Base-by-base conservation (phyloP, 1,140 invertebrate species). In the Epicauta chinensis region DNA sequence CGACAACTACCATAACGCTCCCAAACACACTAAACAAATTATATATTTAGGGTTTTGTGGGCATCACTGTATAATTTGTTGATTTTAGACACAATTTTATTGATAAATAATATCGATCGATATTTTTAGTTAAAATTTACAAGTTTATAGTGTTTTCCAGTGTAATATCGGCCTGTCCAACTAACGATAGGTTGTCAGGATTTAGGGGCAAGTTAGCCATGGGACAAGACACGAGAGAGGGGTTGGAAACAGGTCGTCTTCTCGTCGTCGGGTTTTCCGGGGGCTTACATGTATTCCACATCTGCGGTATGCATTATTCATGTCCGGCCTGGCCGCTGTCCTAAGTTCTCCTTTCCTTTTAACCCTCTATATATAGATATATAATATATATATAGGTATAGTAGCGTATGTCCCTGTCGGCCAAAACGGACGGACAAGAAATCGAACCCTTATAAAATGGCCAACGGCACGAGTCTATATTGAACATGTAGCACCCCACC, bases 291-390 rank as follows among this genome's bases (percentile, higher is more conserved):
- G 66, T 67, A 66, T 68, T 68, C 66, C 61, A 62, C 66, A 68
- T 68, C 66, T 68, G 64, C 63, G 65, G 66, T 58, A 67, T 68
- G 66, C 66, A 68, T 68, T 63, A 68, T 68, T 68, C 64, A 68
- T 68, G 64, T 61, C 62, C 63, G 54, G 63, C 56, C 59, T 62
- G 60, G 59, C 64, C 64, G 66, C 56, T 65, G 63, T 66, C 66
- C 61, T 61, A 63, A 61, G 53, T 61, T 59, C 53, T 55, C 3
- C 10, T 12, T 12, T 12, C 12, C 32, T 11, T 12, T 38, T 31
- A 38, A 44, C 58, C 58, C 55, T 55, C 48, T 38, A 23, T 23
- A 23, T 23, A 23, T 23, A 23, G 23, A 23, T 23, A 23, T 23
- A 23, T 5, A 7, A 5, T 23, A 23, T 23, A 23, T 7, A 23